Evolutionary conservation across 2,888 invertebrate species (phyloP), one percentile per base, ranked within the genome.

Genomic region (Reticulitermes lucifugus): DNA sequence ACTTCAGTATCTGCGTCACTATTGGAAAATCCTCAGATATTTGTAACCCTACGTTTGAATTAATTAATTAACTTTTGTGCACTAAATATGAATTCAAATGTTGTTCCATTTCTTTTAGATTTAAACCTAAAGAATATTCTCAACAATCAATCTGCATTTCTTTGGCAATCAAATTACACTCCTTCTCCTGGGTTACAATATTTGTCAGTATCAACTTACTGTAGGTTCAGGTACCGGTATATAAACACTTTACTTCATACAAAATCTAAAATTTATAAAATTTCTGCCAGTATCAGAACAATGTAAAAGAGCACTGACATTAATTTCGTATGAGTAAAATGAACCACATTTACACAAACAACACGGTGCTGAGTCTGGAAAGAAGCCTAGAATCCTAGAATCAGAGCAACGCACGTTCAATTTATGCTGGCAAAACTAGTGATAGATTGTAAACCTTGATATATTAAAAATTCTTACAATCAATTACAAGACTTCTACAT

Each of bases 291-390:
- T 12, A 12, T 46, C 46, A 9, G 10, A 46, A 46, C 12, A 55
- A 18, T 55, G 5, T 25, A n/a, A 65, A 65, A 65, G 6, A n/a
- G 55, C 12, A n/a, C 6, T 65, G 9, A 65, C 5, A 25, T 65
- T 25, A 65, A 65, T 65, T 65, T n/a, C n/a, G 25, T n/a, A 25
- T 10, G 6, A 65, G 25, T n/a, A 65, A 0, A 25, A 25, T 5
- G 9, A 46, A 35, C 35, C 9, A 25, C n/a, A 65, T 5, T 65
- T 65, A 2, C 25, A n/a, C 5, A 18, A 5, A 51, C 77, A 77
- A 43, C 46, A 77, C 77, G 77, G 29, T 51, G 77, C 65, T 77
- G n/a, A 22, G 21, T n/a, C n/a, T 41, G 46, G 22, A 77, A 46
- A 9, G 51, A 41, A 77, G 77, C 46, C 43, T 46, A 46, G 46